Evolutionary conservation across 2,113 vertebrate genomes (phyloP).

Genomic region (Cryptomyrus ogoouensis): DNA sequence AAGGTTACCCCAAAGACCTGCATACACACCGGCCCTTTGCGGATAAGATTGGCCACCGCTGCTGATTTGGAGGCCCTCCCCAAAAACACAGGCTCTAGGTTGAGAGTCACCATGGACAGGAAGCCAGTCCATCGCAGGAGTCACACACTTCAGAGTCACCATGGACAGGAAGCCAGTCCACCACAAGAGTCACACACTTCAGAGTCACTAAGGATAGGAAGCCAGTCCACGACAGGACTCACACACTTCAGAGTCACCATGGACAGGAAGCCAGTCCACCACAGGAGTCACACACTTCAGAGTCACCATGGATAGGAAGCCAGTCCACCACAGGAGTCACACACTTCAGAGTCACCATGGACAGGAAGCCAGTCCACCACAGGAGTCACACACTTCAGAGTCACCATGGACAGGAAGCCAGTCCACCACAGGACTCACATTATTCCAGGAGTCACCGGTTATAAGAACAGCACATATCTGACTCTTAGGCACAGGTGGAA

Average conservation of each 20-base stretch:
- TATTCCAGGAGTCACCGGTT: neutral
- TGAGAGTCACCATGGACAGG: neutral
- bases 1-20: too few relatives aligned
- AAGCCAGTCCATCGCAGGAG: neutral
- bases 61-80: neutral
- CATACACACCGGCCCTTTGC: too few relatives aligned
- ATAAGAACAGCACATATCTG: neutral
- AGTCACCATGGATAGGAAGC: neutral
- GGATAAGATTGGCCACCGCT: too few relatives aligned
- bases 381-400: too few relatives aligned
- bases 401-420: neutral
- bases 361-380: too few relatives aligned
- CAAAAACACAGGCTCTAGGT: neutral
- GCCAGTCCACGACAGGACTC: neutral
- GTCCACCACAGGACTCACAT: too few relatives aligned
- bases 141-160: neutral
- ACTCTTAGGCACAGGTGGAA: neutral
- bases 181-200: too few relatives aligned
- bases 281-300: neutral
- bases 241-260: too few relatives aligned
- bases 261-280: too few relatives aligned
- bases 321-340: neutral
- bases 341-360: neutral
- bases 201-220: neutral
- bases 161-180: neutral